Conservation (phyloP, 2,888 invertebrate genomes). For the Catocala sponsa region DNA sequence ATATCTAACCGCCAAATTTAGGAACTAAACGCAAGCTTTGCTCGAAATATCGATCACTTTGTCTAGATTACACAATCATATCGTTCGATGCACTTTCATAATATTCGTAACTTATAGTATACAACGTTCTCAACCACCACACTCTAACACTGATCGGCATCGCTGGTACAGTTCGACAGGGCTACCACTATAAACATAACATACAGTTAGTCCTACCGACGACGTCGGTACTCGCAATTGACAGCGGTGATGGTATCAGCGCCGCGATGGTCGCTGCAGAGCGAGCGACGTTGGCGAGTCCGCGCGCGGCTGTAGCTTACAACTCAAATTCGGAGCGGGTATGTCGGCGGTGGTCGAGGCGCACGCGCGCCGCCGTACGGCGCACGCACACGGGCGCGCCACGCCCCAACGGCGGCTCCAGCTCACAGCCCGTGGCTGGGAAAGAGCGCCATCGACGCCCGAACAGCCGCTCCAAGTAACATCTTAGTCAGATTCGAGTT, state of each 20-base stretch:
- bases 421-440: constrained; percentile 78
- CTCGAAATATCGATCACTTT: constrained; percentile 72
- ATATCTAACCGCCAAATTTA: constrained; percentile 71
- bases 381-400: constrained; percentile 65
- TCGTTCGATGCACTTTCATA: constrained; percentile 56
- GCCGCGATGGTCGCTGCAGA: constrained; percentile 13
- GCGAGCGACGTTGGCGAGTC: constrained; percentile 16
- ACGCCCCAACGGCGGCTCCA: constrained; percentile 68
- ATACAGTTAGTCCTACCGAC: constrained; percentile 63
- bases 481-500: constrained; percentile 92
- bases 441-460: constrained; percentile 88
- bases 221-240: constrained; percentile 65
- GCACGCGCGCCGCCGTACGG: constrained; percentile 70
- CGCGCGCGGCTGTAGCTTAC: constrained; percentile 57
- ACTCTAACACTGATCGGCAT: constrained; percentile 59
- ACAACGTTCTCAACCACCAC: constrained; percentile 56
- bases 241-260: constrained; percentile 53
- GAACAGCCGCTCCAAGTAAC: constrained; percentile 92
- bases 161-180: constrained; percentile 58
- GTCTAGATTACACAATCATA: constrained; percentile 64
- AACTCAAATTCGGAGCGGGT: constrained; percentile 86
- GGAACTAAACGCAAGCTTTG: constrained; percentile 87
- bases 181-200: constrained; percentile 60
- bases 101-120: constrained; percentile 57
- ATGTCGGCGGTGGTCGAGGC: constrained; percentile 82